phyloP scores from a whole-genome alignment of 2,797 vertebrate genomes.

The Bovichtus diacanthus region DNA sequence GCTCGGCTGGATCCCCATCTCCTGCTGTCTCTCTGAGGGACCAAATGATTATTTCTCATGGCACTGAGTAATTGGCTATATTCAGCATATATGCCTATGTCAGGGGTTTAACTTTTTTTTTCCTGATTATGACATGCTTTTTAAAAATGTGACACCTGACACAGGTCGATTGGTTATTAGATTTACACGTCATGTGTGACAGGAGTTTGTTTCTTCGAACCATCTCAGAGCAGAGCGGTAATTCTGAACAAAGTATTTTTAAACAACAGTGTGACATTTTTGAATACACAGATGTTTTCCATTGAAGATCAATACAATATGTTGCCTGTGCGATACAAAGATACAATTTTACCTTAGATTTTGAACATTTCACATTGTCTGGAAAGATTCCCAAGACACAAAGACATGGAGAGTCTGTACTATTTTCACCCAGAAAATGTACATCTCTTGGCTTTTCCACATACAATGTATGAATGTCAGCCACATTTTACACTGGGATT shows the following conservation, averaged over 20 bases:
- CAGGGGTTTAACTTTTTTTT: neutral
- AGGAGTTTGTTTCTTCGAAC: slow-evolving; percentile 21
- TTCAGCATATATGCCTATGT: neutral
- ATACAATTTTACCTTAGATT: too few species aligned
- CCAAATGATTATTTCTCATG: slow-evolving; percentile 31
- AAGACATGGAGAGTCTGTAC: neutral
- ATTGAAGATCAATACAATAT: neutral
- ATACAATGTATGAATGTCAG: too few species aligned
- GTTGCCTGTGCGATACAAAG: neutral
- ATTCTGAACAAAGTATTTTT: too few species aligned
- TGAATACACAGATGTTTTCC: too few species aligned
- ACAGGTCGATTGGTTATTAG: slow-evolving; percentile 9
- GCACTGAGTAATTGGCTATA: slow-evolving; percentile 48
- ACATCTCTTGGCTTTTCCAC: neutral
- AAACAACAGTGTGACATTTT: too few species aligned
- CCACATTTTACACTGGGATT: neutral
- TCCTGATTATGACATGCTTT: neutral
- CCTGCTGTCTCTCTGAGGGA: slow-evolving; percentile 47
- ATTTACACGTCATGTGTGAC: slow-evolving; percentile 9
- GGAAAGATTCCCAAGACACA: neutral
- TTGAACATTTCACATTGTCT: neutral
- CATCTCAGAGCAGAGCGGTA: too few species aligned
- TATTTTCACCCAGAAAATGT: too few species aligned
- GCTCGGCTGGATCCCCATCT: slow-evolving; percentile 33
- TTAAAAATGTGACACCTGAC: slow-evolving; percentile 15